These are phyloP conservation scores for Chaetops frenatus DNA, from an alignment of 2,113 vertebrate species.

Conservation along the genomic window DNA sequence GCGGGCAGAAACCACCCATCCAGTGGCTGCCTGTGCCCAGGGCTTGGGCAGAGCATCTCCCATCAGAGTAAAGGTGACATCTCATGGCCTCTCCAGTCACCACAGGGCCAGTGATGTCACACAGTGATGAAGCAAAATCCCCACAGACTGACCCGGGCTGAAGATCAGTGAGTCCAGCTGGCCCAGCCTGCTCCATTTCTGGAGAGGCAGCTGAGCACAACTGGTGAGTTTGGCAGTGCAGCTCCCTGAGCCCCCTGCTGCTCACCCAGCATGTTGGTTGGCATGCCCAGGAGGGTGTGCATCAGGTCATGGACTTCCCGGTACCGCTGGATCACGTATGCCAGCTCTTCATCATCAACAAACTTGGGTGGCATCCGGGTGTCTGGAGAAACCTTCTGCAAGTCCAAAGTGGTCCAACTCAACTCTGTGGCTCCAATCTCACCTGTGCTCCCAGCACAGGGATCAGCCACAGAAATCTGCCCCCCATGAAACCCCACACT, in stretches of 20 bases:
- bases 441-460: background rate
- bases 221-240: background rate
- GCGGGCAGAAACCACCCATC: background rate
- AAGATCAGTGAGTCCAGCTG: fast-evolving
- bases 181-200: background rate
- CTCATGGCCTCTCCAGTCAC: fast-evolving
- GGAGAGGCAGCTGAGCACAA: fast-evolving
- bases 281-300: constrained; percentile 93
- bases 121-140: background rate
- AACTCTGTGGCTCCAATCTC: background rate
- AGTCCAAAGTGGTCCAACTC: background rate
- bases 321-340: constrained; percentile 92
- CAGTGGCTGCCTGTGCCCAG: background rate
- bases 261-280: constrained; percentile 94
- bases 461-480: background rate
- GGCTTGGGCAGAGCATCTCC: background rate
- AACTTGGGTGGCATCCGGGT: constrained; percentile 86
- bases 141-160: fast-evolving
- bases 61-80: background rate
- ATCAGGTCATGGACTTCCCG: constrained; percentile 91
- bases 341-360: constrained; percentile 90
- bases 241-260: background rate
- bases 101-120: background rate
- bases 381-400: constrained; percentile 89
- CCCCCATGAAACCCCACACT: constrained; percentile 16